These are phyloP conservation scores for Tetragonula clypearis DNA, from an alignment of 1,140 invertebrate genomes.

Conservation along the genomic window DNA sequence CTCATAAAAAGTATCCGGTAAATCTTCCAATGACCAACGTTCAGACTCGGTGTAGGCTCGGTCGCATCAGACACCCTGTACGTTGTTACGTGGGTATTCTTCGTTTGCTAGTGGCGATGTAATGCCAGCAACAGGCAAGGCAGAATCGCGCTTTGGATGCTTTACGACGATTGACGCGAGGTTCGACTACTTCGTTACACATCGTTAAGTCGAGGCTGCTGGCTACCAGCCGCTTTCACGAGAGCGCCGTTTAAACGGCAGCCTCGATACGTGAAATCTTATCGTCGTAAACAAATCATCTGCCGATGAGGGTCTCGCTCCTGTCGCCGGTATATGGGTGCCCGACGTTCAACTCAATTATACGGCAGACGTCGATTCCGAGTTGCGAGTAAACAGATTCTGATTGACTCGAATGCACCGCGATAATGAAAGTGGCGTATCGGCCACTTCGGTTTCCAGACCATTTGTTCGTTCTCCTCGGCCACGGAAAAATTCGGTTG, in stretches of 20 bases:
- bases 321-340: conserved; percentile 45
- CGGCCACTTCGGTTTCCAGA: neutral
- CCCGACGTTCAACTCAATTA: conserved; percentile 48
- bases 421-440: neutral
- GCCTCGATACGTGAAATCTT: conserved; percentile 55
- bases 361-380: conserved; percentile 11
- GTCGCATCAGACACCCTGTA: neutral
- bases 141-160: conserved; percentile 40
- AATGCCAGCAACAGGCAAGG: neutral
- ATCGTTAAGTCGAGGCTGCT: conserved; percentile 50
- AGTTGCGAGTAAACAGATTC: neutral
- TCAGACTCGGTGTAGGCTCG: too few species aligned
- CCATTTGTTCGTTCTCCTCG: neutral
- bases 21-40: too few species aligned
- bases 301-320: conserved; percentile 51
- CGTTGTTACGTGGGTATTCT: neutral
- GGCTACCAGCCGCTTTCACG: conserved; percentile 39
- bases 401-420: conserved; percentile 3
- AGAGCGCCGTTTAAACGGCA: neutral
- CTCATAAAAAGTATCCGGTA: too few species aligned
- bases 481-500: too few species aligned
- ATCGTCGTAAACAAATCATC: conserved; percentile 69
- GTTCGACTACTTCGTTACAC: conserved; percentile 65
- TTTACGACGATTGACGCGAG: conserved; percentile 57
- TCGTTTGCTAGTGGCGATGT: neutral